These are phyloP conservation scores for Cnemophilus loriae DNA, from an alignment of 2,113 vertebrate genomes.

Conservation along the genomic window DNA sequence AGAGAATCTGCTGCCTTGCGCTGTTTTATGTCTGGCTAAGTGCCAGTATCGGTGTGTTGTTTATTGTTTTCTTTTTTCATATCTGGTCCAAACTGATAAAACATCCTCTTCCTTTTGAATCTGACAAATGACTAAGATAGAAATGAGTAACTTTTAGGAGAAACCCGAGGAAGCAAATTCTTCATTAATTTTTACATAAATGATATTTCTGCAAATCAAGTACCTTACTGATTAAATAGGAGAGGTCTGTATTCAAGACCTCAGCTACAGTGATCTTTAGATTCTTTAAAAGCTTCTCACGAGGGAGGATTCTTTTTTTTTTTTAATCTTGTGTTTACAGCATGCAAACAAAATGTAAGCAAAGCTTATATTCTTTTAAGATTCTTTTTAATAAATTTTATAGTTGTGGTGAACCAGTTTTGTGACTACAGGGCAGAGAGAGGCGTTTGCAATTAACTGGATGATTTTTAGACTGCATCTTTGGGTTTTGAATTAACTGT, in stretches of 20 bases:
- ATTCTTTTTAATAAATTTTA: not conserved
- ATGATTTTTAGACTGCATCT: not conserved
- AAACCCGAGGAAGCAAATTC: not conserved
- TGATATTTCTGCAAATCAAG: not conserved
- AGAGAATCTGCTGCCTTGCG: conserved; percentile 10
- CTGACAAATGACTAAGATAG: not conserved
- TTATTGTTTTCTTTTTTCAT: conserved; percentile 34
- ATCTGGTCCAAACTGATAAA: conserved; percentile 57
- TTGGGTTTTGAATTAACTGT: not conserved
- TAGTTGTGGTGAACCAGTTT: not conserved
- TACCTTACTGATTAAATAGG: not conserved
- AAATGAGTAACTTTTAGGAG: not conserved
- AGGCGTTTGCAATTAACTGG: not conserved
- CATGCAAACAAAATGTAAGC: not conserved
- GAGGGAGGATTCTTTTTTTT: not conserved
- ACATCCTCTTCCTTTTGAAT: conserved; percentile 59
- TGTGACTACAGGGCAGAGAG: not conserved
- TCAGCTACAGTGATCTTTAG: not conserved
- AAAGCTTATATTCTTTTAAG: not conserved
- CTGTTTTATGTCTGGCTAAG: not conserved
- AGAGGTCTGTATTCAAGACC: not conserved
- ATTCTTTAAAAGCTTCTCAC: not conserved
- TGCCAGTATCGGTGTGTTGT: conserved; percentile 37
- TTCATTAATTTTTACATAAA: not conserved
- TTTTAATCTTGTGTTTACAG: not conserved